phyloP scores from a whole-genome alignment of 2,797 vertebrate genomes.

The Platyrinchus mystaceus region DNA sequence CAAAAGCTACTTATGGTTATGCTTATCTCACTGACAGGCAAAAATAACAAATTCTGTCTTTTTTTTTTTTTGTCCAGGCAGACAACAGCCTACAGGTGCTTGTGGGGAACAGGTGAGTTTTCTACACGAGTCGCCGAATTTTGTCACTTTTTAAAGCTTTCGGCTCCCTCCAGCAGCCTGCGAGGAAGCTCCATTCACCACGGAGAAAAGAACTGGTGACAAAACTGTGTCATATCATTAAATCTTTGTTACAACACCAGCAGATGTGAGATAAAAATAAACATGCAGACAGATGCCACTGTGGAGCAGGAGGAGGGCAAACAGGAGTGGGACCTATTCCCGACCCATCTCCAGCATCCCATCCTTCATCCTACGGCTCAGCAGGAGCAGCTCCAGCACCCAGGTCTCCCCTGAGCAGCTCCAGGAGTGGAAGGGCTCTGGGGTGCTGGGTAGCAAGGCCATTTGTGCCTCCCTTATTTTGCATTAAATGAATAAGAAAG shows the following conservation, averaged over 20 bases:
- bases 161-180: background rate
- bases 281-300: constrained; percentile 23
- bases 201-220: constrained; percentile 20
- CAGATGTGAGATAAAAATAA: constrained; percentile 65
- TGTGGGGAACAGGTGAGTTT: background rate
- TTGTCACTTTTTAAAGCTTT: background rate
- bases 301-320: background rate
- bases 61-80: background rate
- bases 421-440: background rate
- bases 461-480: background rate
- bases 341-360: background rate
- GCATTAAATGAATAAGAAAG: background rate
- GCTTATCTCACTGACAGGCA: background rate
- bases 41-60: background rate
- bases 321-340: rapidly evolving
- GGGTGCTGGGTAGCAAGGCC: rapidly evolving
- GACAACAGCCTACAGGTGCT: background rate
- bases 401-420: background rate
- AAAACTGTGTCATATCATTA: constrained; percentile 44
- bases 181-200: background rate
- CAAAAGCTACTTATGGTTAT: background rate
- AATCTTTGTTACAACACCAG: constrained; percentile 42
- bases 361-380: background rate
- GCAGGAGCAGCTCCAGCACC: background rate
- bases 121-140: rapidly evolving